Percentiles rank a stretch among this genome's conserved stretches.
Conservation (phyloP, 2,113 vertebrate genomes). For the Brevimyrus niger region DNA sequence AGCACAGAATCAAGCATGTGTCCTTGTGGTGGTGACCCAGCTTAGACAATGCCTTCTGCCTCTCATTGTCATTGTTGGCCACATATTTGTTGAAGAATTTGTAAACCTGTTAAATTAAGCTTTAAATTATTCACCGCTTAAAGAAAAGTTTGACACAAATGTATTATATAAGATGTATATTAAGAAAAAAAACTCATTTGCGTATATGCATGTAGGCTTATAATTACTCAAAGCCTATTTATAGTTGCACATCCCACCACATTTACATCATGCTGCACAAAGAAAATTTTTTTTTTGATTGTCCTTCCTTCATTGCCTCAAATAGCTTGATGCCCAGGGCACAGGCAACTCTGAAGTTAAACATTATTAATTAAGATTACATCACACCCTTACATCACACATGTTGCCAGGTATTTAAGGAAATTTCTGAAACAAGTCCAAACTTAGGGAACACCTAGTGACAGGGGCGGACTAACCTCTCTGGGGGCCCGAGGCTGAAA, state of each 20-base stretch:
- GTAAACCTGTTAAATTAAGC: slow-evolving; percentile 59
- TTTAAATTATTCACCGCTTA: slow-evolving; percentile 62
- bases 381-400: not conserved
- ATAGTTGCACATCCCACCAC: slow-evolving; percentile 48
- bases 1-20: not conserved
- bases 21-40: not conserved
- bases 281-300: slow-evolving; percentile 34
- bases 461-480: not conserved
- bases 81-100: slow-evolving; percentile 53
- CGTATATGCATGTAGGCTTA: slow-evolving; percentile 42
- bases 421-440: not conserved
- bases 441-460: not conserved
- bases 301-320: slow-evolving; percentile 23
- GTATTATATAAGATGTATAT: slow-evolving; percentile 60
- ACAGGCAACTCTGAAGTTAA: slow-evolving; percentile 3
- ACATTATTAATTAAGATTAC: not conserved
- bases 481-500: not conserved
- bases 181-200: slow-evolving; percentile 53
- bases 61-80: slow-evolving; percentile 35
- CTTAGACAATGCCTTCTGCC: slow-evolving; percentile 8
- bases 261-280: slow-evolving; percentile 47
- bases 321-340: slow-evolving; percentile 3
- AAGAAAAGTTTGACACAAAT: slow-evolving; percentile 58
- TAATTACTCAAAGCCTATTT: slow-evolving; percentile 66
- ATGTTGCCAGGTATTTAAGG: not conserved